Base-by-base conservation (phyloP, 2,113 vertebrate genomes). In the Halcyon senegalensis region DNA sequence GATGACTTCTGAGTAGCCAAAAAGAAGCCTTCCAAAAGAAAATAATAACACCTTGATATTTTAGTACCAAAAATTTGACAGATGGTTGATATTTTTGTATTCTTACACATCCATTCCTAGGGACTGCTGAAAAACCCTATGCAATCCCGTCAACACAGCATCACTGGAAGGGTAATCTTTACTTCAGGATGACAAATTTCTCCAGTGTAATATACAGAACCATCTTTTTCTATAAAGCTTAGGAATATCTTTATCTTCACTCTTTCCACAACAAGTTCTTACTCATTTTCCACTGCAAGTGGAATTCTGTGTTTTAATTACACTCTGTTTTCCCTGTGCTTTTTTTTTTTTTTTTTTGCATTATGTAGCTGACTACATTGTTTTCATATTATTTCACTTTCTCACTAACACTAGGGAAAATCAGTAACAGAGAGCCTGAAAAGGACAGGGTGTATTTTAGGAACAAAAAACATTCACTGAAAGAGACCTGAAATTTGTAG, bases 231-330 rank as follows among this genome's bases (percentile, higher is more conserved):
- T 64, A 10, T 73, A 37, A 59, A 68, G 64, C 15, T 74, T 64
- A 84, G 44, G 37, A 93, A 90, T 75, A 39, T 5, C 17, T 86
- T 89, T 73, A 53, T n/a, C 44, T 75, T 87, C 82, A 20, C n/a
- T 70, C 62, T 79, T 91, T 87, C 46, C 19, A 69, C 44, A 77
- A 33, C 66, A 63, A 84, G 19, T 17, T 82, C 55, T 94, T 87
- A 77, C 79, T 76, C 19, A 58, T 73, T 89, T 82, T 48, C 14
- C 82, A 76, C 12, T 78, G 53, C 14, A 84, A 76, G 13, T 78
- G 72, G 60, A 94, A 74, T 93, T 92, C 30, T 64, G 13, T 37
- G 41, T 68, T 94, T 95, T 96, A 96, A 95, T 90, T 90, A 77
- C 43, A 56, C 3, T 3, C 8, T 68, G 20, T 79, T 90, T 94